Evolutionary conservation across 2,797 vertebrate genomes (phyloP).

Genomic region (Pangasius djambal): DNA sequence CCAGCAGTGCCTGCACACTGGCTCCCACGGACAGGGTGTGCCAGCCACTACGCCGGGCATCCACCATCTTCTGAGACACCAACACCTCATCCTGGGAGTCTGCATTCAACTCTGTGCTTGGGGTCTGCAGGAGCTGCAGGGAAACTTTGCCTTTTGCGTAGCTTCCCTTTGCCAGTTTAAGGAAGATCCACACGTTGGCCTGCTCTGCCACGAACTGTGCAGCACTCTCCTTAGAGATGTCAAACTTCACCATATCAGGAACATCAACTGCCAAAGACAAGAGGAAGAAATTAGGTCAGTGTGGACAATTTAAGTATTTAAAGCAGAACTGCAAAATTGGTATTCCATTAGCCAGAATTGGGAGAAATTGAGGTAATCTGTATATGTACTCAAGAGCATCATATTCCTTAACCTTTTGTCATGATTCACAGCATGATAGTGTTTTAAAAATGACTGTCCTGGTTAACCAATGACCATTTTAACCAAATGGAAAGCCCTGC

Average conservation of each 20-base stretch:
- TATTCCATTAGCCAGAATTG: background rate
- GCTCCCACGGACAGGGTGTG: slow-evolving; percentile 83
- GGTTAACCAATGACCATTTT: background rate
- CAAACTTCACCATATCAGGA: slow-evolving; percentile 82
- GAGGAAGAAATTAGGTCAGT: slow-evolving; percentile 14
- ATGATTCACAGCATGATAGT: background rate
- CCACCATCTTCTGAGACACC: slow-evolving; percentile 83
- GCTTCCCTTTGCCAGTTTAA: slow-evolving; percentile 84
- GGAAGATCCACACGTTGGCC: slow-evolving; percentile 86
- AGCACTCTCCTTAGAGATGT: slow-evolving; percentile 86
- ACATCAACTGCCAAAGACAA: slow-evolving; percentile 70
- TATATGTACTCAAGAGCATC: background rate
- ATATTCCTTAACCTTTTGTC: background rate
- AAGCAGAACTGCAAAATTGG: background rate
- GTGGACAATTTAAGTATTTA: background rate
- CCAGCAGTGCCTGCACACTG: slow-evolving; percentile 80
- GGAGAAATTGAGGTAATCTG: background rate
- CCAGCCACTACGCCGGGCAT: slow-evolving; percentile 86
- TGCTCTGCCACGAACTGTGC: slow-evolving; percentile 81
- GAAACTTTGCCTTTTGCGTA: slow-evolving; percentile 82
- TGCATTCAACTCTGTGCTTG: slow-evolving; percentile 62
- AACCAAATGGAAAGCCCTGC: background rate
- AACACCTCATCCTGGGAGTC: slow-evolving; percentile 72
- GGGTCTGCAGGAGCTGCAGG: slow-evolving; percentile 79
- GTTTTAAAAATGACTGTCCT: background rate